Base-by-base conservation (phyloP, 2,888 invertebrate species). In the Ornithoptera priamus region DNA sequence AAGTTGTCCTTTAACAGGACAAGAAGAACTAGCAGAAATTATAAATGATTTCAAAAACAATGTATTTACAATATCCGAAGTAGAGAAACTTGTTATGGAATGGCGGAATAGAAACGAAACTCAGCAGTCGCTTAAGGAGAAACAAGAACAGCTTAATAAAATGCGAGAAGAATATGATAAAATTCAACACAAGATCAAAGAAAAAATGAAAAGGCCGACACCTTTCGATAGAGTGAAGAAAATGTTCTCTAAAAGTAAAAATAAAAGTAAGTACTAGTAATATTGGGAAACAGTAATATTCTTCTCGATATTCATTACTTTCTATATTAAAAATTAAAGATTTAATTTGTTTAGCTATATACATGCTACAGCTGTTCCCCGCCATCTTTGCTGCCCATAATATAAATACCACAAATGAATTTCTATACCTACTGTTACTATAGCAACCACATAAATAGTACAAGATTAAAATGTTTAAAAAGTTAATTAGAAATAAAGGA, bases 21-120 rank as follows among this genome's bases (percentile, higher is more conserved):
- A 97, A 81, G 96, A 96, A 73, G 97, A 97, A 81, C 91, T 97
- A 71, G 94, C 96, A 4, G 97, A 97, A 88, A 97, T 97, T 65
- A 96, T 97, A 82, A 96, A 95, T 80, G 97, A 97, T 80, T 97
- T 97, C 80, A 97, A 97, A 85, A 97, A 97, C 80, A 97, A 97
- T 80, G 97, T 97, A 4, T 96, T 97, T 75, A 96, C 96, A 0
- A 96, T 97, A 80, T 94, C 95, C 0, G 97, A 97, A 89, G 96
- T 97, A 0, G 97, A 97, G 84, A 94, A 96, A 76, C 90, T 97
- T 65, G 97, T 97, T 1, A 96, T 96, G 84, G 96, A 96, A 80
- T 97, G 97, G 97, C 95, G 95, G 79, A 97, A 96, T 77, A 94
- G 97, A 69, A 97, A 97, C 78, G 97, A 97, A 83, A 97, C 97